Base-by-base conservation (phyloP, 2,888 invertebrate species). In the Resseliella maxima region DNA sequence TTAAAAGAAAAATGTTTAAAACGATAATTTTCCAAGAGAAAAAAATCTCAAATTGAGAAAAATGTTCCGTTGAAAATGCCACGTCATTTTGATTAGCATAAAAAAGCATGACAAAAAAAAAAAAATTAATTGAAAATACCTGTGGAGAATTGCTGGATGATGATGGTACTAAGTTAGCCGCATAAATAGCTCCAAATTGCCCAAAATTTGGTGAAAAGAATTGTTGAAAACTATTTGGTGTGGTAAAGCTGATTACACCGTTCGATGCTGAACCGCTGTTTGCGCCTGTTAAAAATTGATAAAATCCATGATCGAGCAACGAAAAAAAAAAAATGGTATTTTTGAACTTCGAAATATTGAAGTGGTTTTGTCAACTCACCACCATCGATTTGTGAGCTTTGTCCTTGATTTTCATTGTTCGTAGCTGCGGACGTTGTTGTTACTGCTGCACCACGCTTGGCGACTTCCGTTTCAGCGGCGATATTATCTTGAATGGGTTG, bases 161-260 rank as follows among this genome's bases (percentile, higher is more conserved):
- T 83, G 38, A 24, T 38, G 83, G 38, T 6, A 24, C 8, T n/a
- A 38, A 38, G 21, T 38, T 5, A 1, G 38, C 38, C 8, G 38
- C 21, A 38, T n/a, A n/a, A n/a, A 38, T 0, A 21, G 2, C 38
- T 38, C 83, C 83, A 38, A 38, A 83, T 83, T 83, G 83, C n/a
- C 83, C 83, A 18, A 83, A 83, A 38, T 38, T n/a, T 38, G 83
- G 83, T 38, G 83, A 83, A 38, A 38, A 38, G 24, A 83, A 83
- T 83, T 83, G 83, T 38, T 83, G 83, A 31, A 38, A 83, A 24
- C 83, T 83, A n/a, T 83, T 83, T 83, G 83, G 83, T 83, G 83
- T 38, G n/a, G 5, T 83, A 12, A 38, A 83, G 31, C 83, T 38
- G 38, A 83, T 83, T 12, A 83, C 83, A 38, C 81, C 81, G 21